Conservation (phyloP, 2,113 vertebrate species). For the Halcyon malimbica region DNA sequence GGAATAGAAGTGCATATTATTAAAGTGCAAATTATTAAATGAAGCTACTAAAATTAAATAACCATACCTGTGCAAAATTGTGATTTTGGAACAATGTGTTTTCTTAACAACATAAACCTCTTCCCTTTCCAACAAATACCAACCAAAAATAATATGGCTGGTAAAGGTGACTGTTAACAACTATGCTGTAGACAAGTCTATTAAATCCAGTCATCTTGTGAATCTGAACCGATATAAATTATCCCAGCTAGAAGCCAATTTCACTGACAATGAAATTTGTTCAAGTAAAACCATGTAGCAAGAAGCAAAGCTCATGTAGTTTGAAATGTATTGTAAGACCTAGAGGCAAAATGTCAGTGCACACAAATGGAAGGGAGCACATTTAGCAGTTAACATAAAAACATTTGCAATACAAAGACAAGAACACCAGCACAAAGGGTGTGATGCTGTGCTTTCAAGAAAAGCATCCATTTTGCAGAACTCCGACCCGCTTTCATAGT, state of each 20-base stretch:
- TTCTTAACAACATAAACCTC: not conserved
- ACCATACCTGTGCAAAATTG: not conserved
- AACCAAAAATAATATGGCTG: not conserved
- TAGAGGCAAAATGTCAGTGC: not conserved
- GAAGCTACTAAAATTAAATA: not conserved
- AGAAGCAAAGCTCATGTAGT: not conserved
- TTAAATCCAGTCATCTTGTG: not conserved
- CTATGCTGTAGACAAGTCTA: not conserved
- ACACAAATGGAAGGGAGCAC: not conserved
- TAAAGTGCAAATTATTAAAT: not conserved
- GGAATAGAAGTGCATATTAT: not conserved
- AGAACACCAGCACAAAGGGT: not conserved
- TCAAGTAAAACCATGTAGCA: not conserved
- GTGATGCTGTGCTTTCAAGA: constrained; percentile 6
- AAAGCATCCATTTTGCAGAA: constrained; percentile 9
- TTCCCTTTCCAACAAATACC: not conserved
- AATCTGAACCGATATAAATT: not conserved
- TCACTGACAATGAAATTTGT: not conserved
- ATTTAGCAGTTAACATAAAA: constrained; percentile 23
- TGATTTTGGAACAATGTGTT: not conserved
- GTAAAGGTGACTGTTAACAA: not conserved
- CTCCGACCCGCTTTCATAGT: not conserved
- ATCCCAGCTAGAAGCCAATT: not conserved
- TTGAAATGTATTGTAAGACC: not conserved
- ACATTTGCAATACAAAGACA: not conserved